Evolutionary conservation across 1,140 invertebrate genomes (phyloP).

Genomic region (Sipha flava): DNA sequence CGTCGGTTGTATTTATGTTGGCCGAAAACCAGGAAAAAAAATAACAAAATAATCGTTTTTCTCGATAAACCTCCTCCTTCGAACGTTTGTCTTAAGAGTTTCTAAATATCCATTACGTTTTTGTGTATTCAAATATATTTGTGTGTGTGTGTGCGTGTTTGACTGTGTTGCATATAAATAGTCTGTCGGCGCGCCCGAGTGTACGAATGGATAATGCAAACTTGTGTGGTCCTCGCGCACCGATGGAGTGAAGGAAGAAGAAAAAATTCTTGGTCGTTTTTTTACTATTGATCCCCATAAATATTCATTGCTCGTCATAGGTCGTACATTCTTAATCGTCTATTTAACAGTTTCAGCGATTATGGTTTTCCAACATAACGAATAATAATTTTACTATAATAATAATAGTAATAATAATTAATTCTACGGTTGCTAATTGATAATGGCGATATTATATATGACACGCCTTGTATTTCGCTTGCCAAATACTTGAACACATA

Average conservation of each 20-base stretch:
- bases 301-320: background rate
- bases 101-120: slow-evolving; percentile 2
- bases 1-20: slow-evolving; percentile 13
- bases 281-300: background rate
- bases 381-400: background rate
- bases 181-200: background rate
- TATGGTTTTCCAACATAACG: background rate
- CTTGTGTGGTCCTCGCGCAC: background rate
- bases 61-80: background rate
- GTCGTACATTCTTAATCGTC: background rate
- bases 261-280: background rate
- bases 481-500: no score
- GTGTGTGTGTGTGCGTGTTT: background rate
- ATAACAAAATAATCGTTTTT: background rate
- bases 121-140: no score
- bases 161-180: background rate
- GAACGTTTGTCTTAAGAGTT: background rate
- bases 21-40: background rate
- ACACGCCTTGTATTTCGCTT: background rate
- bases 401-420: background rate
- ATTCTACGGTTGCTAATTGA: no score
- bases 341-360: background rate
- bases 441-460: background rate
- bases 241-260: background rate
- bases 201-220: background rate